Evolutionary conservation across 2,888 invertebrate species (phyloP).

Genomic region (Caenorhabditis sp.): DNA sequence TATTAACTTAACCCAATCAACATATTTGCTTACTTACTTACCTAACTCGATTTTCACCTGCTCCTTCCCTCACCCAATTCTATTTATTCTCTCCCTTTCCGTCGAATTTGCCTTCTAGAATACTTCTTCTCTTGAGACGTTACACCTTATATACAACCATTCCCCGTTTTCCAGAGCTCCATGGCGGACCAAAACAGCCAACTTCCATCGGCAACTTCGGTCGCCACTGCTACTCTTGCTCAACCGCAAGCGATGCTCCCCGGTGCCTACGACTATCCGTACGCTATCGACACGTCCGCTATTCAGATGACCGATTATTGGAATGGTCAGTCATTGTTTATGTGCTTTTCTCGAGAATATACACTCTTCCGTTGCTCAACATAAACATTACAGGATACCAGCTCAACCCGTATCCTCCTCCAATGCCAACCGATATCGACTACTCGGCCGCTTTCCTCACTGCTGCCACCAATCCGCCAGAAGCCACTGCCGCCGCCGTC

Average conservation of each 20-base stretch:
- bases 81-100: slow-evolving; percentile 6
- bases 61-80: slow-evolving; percentile 18
- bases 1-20: slow-evolving; percentile 42
- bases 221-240: slow-evolving; percentile 21
- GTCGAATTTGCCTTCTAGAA: slow-evolving; percentile 7
- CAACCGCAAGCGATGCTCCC: slow-evolving; percentile 26
- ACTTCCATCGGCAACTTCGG: slow-evolving; percentile 27
- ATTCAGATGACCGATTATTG: slow-evolving; percentile 57
- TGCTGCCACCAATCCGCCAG: neutral
- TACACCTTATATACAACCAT: slow-evolving; percentile 8
- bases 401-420: slow-evolving; percentile 33
- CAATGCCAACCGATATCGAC: slow-evolving; percentile 40
- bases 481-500: neutral
- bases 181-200: slow-evolving; percentile 58
- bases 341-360: neutral
- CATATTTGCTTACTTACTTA: slow-evolving; percentile 20
- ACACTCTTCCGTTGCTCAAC: neutral
- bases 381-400: slow-evolving; percentile 52
- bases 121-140: slow-evolving; percentile 5
- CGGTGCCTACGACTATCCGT: slow-evolving; percentile 42
- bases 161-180: slow-evolving; percentile 10
- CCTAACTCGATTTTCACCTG: slow-evolving; percentile 55
- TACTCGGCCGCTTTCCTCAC: slow-evolving; percentile 31
- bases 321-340: slow-evolving; percentile 45
- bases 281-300: slow-evolving; percentile 36